phyloP scores from a whole-genome alignment of 2,113 vertebrate species.

The Pleuronectes platessa region DNA sequence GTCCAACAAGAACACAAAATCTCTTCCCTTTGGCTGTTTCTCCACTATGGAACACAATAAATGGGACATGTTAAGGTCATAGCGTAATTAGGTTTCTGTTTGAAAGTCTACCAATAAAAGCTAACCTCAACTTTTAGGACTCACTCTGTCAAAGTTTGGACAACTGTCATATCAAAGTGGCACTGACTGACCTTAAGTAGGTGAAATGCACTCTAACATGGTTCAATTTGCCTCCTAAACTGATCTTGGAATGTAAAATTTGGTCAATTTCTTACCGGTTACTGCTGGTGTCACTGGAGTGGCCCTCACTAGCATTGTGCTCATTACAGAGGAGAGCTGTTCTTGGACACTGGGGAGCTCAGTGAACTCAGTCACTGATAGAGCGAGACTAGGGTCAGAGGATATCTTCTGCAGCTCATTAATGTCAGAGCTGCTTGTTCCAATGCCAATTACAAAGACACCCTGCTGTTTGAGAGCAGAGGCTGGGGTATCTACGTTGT shows the following conservation, averaged over 20 bases:
- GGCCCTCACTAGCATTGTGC: background rate
- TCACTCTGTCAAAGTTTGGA: background rate
- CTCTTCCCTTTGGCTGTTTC: slow-evolving; percentile 13
- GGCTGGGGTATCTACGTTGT: slow-evolving; percentile 57
- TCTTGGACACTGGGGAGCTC: slow-evolving; percentile 55
- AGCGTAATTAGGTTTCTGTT: accelerated
- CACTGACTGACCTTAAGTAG: background rate
- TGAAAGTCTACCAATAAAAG: too few species aligned
- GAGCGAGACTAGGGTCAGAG: slow-evolving; percentile 39
- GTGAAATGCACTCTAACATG: background rate
- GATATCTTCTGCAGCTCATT: slow-evolving; percentile 56
- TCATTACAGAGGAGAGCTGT: slow-evolving; percentile 37
- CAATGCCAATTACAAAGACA: slow-evolving; percentile 41
- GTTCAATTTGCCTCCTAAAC: slow-evolving; percentile 7
- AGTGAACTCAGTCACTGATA: slow-evolving; percentile 58
- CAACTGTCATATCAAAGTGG: background rate
- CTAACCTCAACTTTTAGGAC: background rate
- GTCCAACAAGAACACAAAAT: slow-evolving; percentile 75
- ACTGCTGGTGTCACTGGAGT: slow-evolving; percentile 5
- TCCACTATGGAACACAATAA: slow-evolving; percentile 15
- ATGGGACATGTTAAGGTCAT: background rate
- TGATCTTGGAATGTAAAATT: background rate
- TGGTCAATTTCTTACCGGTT: slow-evolving; percentile 18
- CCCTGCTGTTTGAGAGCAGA: slow-evolving; percentile 58
- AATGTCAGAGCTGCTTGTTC: slow-evolving; percentile 44